Conservation (phyloP, 2,888 invertebrate species). For the Leptopilina syphax region DNA sequence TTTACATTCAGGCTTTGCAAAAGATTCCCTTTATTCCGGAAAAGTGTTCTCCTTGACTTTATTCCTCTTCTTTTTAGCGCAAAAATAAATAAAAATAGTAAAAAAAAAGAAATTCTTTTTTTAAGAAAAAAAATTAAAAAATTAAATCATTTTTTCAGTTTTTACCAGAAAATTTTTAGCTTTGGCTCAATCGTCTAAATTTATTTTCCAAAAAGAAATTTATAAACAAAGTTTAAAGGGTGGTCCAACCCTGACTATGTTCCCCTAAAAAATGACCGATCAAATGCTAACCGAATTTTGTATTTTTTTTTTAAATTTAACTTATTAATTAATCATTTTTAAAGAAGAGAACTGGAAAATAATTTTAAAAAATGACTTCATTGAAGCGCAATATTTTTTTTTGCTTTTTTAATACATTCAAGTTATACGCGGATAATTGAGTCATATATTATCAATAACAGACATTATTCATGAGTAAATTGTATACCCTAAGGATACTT, state of each 20-base stretch:
- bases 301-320: too few relatives aligned
- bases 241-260: too few relatives aligned
- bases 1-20: neutral
- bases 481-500: slow-evolving; percentile 1
- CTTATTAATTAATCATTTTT: too few relatives aligned
- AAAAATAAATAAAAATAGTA: too few relatives aligned
- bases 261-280: too few relatives aligned
- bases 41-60: slow-evolving; percentile 21
- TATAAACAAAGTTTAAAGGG: too few relatives aligned
- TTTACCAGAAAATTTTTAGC: too few relatives aligned
- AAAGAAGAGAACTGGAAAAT: neutral
- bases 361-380: slow-evolving; percentile 11
- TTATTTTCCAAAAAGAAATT: too few relatives aligned
- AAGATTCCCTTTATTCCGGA: slow-evolving; percentile 3
- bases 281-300: too few relatives aligned
- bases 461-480: slow-evolving; percentile 1
- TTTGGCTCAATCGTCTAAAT: too few relatives aligned
- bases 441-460: slow-evolving; percentile 12
- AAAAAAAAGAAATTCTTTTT: neutral
- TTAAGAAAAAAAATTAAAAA: neutral
- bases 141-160: too few relatives aligned
- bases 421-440: neutral
- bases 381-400: neutral
- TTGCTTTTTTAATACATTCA: too few relatives aligned
- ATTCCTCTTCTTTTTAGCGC: neutral